Percentiles rank a stretch among this genome's conserved stretches.
phyloP scores from a whole-genome alignment of 2,113 vertebrate species.

The Menura novaehollandiae region DNA sequence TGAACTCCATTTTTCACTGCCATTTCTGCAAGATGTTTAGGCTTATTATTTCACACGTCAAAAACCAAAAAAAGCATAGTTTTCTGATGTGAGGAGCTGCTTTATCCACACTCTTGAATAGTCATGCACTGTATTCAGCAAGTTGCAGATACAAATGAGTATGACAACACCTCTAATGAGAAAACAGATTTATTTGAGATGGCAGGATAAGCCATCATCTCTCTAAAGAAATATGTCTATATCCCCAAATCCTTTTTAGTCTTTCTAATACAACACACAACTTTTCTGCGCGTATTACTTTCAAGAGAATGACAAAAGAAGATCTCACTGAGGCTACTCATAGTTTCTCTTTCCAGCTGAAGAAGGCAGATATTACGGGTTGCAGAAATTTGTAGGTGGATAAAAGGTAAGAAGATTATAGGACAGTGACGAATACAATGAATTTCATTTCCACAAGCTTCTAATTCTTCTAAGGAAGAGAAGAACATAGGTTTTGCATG shows the following conservation, averaged over 20 bases:
- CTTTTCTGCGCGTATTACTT: not conserved
- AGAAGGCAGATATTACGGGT: not conserved
- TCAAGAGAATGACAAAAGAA: not conserved
- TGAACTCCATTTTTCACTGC: conserved; percentile 5
- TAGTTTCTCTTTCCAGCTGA: not conserved
- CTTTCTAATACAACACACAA: not conserved
- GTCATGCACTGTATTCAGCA: not conserved
- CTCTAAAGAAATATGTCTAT: not conserved
- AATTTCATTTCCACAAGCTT: not conserved
- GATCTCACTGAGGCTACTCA: not conserved
- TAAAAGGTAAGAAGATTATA: not conserved
- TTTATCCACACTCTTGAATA: not conserved
- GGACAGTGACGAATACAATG: not conserved
- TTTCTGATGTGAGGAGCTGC: not conserved
- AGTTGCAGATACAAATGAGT: not conserved
- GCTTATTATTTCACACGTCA: not conserved
- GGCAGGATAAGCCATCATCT: not conserved
- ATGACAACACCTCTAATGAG: not conserved
- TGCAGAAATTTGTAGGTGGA: not conserved
- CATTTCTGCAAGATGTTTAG: not conserved
- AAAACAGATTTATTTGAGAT: not conserved
- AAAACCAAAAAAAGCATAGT: not conserved
- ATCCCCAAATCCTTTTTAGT: not conserved
- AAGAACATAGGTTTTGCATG: not conserved
- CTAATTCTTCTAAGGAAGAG: not conserved